These are phyloP conservation scores for Dipodomys merriami DNA, from an alignment of 2,113 vertebrate genomes.

Conservation along the genomic window DNA sequence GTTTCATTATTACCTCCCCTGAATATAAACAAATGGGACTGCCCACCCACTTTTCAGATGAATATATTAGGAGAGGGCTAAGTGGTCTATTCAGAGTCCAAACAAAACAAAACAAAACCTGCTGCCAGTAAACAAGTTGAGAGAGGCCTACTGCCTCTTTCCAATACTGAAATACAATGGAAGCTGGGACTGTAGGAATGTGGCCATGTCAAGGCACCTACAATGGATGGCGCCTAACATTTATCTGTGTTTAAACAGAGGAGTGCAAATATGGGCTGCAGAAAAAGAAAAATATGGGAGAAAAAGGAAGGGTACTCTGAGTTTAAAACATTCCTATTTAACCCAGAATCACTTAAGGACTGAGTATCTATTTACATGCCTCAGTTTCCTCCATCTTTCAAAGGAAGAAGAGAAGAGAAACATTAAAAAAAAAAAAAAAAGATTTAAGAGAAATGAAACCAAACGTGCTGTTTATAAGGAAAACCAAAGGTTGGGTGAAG, in stretches of 20 bases:
- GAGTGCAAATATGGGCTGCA: neutral
- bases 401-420: neutral
- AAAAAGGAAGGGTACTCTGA: neutral
- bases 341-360: neutral
- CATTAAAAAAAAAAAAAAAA: neutral
- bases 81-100: neutral
- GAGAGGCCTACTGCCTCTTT: constrained; percentile 50
- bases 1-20: neutral
- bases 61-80: neutral
- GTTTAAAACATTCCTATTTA: neutral
- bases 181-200: neutral
- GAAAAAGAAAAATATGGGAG: neutral
- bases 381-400: constrained; percentile 72
- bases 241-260: neutral
- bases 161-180: neutral
- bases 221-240: neutral
- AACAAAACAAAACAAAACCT: neutral
- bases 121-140: constrained; percentile 32
- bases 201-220: neutral
- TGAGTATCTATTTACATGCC: constrained; percentile 31
- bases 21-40: neutral
- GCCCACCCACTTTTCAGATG: constrained; percentile 46
- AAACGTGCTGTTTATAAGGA: constrained; percentile 56
- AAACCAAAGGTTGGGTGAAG: constrained; percentile 13
- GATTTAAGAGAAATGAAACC: constrained; percentile 50